These are phyloP conservation scores for Stenurella melanura DNA, from an alignment of 2,888 invertebrate genomes.

Conservation along the genomic window DNA sequence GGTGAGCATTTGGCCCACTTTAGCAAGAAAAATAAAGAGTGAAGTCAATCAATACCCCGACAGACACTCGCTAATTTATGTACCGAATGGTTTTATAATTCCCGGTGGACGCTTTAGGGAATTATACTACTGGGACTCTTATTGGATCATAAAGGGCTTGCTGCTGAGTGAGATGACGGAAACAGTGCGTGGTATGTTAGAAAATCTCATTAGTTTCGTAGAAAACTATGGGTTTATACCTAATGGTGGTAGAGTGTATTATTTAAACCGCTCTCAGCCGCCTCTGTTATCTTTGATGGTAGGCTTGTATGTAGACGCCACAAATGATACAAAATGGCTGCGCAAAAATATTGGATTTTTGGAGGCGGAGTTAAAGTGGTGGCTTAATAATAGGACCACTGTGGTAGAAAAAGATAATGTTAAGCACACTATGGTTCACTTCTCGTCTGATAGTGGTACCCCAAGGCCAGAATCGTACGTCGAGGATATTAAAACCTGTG, in stretches of 20 bases:
- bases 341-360: conserved; percentile 76
- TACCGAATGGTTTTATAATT: conserved; percentile 79
- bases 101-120: conserved; percentile 84
- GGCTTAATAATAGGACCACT: conserved; percentile 78
- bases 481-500: conserved; percentile 78
- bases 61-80: conserved; percentile 69
- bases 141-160: conserved; percentile 87
- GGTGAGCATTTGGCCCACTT: conserved; percentile 79
- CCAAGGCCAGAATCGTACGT: conserved; percentile 84
- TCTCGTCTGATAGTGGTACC: conserved; percentile 77
- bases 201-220: conserved; percentile 84
- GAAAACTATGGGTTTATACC: conserved; percentile 83
- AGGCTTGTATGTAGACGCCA: conserved; percentile 80
- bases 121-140: conserved; percentile 92
- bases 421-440: conserved; percentile 77
- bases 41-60: conserved; percentile 74
- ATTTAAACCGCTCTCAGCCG: conserved; percentile 82
- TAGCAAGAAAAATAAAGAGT: conserved; percentile 78
- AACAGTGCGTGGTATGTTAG: conserved; percentile 80
- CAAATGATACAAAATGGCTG: conserved; percentile 80
- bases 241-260: conserved; percentile 90
- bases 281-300: conserved; percentile 84
- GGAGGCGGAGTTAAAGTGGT: conserved; percentile 80
- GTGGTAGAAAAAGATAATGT: conserved; percentile 74
- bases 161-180: conserved; percentile 84